phyloP scores from a whole-genome alignment of 2,888 invertebrate genomes.

The Thymelicus acteon region DNA sequence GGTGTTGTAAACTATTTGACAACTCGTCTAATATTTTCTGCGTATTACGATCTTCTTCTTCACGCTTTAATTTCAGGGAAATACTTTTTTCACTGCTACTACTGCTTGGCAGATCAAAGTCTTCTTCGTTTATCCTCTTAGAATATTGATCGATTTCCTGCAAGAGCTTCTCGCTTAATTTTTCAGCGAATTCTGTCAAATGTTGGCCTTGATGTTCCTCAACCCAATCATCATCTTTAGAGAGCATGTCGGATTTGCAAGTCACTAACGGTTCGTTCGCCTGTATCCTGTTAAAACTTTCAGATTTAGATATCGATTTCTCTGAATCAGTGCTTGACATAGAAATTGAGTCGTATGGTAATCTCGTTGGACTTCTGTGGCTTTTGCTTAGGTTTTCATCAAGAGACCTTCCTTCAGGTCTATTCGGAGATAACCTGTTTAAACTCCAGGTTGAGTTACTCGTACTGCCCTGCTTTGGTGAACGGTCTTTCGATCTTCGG shows the following conservation, averaged over 20 bases:
- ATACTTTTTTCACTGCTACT: conserved; percentile 82
- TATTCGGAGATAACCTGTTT: conserved; percentile 77
- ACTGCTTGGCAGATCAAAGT: conserved; percentile 80
- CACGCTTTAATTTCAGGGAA: conserved; percentile 77
- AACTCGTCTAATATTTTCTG: conserved; percentile 79
- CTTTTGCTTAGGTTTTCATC: conserved; percentile 78
- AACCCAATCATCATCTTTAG: conserved; percentile 83
- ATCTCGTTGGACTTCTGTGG: conserved; percentile 76
- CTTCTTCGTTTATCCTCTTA: conserved; percentile 80
- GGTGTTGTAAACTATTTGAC: conserved; percentile 80
- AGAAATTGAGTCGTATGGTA: conserved; percentile 79
- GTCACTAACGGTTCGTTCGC: conserved; percentile 81
- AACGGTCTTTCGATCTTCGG: conserved; percentile 78
- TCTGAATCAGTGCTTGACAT: conserved; percentile 82
- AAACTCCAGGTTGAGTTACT: conserved; percentile 82
- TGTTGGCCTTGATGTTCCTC: conserved; percentile 86
- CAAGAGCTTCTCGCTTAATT: conserved; percentile 91
- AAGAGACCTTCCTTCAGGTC: conserved; percentile 78
- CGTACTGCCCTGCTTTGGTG: conserved; percentile 79
- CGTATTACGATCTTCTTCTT: conserved; percentile 78
- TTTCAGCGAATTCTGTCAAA: conserved; percentile 91
- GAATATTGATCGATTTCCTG: conserved; percentile 89
- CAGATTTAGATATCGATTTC: conserved; percentile 81
- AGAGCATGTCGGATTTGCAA: conserved; percentile 79
- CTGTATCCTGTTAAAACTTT: conserved; percentile 79